Percentiles rank a stretch among this genome's conserved stretches.
These are phyloP conservation scores for Calephelis nemesis DNA, from an alignment of 1,140 invertebrate species.

Conservation along the genomic window DNA sequence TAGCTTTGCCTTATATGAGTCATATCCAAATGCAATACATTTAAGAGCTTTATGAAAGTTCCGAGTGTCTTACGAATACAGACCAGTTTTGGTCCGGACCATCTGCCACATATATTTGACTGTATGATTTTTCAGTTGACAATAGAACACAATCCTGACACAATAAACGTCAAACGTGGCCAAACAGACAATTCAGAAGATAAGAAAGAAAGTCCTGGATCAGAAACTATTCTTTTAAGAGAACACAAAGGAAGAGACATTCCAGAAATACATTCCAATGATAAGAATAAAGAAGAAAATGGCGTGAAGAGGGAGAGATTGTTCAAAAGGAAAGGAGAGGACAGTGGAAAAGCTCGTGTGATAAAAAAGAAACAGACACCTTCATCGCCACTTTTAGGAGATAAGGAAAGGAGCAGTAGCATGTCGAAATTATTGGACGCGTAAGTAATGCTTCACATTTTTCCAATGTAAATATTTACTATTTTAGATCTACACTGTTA, in stretches of 20 bases:
- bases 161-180: slow-evolving; percentile 44
- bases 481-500: no score
- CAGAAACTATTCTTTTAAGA: slow-evolving; percentile 38
- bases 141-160: slow-evolving; percentile 92
- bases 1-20: no score
- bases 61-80: no score
- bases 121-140: slow-evolving; percentile 81
- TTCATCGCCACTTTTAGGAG: slow-evolving; percentile 64
- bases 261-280: slow-evolving; percentile 39
- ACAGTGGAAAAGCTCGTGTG: slow-evolving; percentile 71
- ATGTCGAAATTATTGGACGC: slow-evolving; percentile 91
- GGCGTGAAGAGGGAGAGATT: slow-evolving; percentile 82
- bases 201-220: slow-evolving; percentile 23
- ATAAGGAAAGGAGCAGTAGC: slow-evolving; percentile 91
- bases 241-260: slow-evolving; percentile 37
- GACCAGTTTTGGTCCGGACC: no score
- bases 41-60: no score
- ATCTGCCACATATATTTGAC: no score
- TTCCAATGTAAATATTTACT: no score
- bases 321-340: slow-evolving; percentile 86
- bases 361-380: slow-evolving; percentile 68
- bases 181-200: slow-evolving; percentile 35
- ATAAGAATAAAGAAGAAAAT: slow-evolving; percentile 31
- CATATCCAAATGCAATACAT: no score
- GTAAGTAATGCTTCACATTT: slow-evolving; percentile 48